These are phyloP conservation scores for Plectrocnemia conspersa DNA, from an alignment of 1,140 invertebrate genomes.

Conservation along the genomic window DNA sequence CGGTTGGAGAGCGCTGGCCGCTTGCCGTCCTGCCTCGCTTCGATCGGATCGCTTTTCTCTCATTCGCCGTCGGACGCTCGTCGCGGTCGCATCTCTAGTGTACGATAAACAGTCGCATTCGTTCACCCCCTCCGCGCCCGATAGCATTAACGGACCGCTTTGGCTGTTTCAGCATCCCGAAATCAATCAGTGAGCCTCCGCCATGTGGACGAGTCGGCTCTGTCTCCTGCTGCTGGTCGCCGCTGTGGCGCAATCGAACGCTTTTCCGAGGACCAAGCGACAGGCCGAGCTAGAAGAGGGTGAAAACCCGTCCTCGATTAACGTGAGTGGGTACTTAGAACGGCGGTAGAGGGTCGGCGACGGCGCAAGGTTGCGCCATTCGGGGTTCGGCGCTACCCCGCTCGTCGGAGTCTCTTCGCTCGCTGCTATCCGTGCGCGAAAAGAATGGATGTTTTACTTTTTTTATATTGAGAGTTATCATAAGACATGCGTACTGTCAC, in stretches of 20 bases:
- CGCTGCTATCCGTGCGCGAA: too few relatives aligned
- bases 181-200: too few relatives aligned
- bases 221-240: slow-evolving; percentile 16
- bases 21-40: slow-evolving; percentile 34
- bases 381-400: too few relatives aligned
- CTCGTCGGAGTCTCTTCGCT: too few relatives aligned
- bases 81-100: slow-evolving; percentile 31
- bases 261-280: slow-evolving; percentile 28
- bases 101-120: slow-evolving; percentile 1
- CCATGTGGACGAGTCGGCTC: slow-evolving; percentile 31
- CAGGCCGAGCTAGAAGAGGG: slow-evolving; percentile 27
- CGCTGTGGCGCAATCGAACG: slow-evolving; percentile 10
- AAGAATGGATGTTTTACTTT: too few relatives aligned
- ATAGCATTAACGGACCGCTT: too few relatives aligned
- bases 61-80: slow-evolving; percentile 30
- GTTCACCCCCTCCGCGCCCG: neutral
- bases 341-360: too few relatives aligned
- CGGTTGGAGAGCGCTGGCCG: slow-evolving; percentile 29
- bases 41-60: slow-evolving; percentile 30
- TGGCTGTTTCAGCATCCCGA: too few relatives aligned
- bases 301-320: slow-evolving; percentile 26
- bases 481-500: too few relatives aligned
- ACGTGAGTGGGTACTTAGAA: slow-evolving; percentile 20
- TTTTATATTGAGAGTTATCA: too few relatives aligned
- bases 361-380: too few relatives aligned